Base-by-base conservation (phyloP, 2,113 vertebrate species). In the Mungos mungo region DNA sequence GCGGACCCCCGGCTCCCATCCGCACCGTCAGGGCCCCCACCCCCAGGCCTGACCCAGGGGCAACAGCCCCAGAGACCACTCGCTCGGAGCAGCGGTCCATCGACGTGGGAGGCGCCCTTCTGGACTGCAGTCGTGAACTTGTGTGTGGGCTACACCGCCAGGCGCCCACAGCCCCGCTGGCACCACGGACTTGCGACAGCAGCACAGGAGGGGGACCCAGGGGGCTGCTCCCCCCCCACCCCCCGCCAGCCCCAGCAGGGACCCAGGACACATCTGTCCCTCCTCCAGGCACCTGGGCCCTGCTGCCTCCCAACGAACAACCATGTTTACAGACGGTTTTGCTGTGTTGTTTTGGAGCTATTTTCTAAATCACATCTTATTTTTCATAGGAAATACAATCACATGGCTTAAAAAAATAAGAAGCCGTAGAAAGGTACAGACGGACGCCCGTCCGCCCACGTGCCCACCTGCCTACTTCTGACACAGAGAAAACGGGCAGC, bases 291-390 rank as follows among this genome's bases (percentile, higher is more conserved):
- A 38, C 0, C 19, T 15, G 14, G 52, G 45, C 15, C 29, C 35
- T 27, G 31, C 54, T 3, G 2, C 12, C 38, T 65, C 79, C 25
- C 4, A 23, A 35, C 0, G 1, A 50, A 25, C 1, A 4, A 9
- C 23, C 29, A 2, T 3, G 15, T 29, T 41, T 7, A 38, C 11
- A 50, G 29, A n/a, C 9, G 4, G 27, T 25, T 23, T 11, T 10
- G 68, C 50, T 38, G n/a, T 29, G n/a, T 25, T 29, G n/a, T 25
- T 88, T 38, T 5, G 31, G 52, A 83, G 57, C 11, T 15, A 50
- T 11, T 81, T 71, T 66, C 65, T 41, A 23, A 68, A 31, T 38
- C 83, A 63, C 4, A 8, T 25, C 68, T 88, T 68, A 14, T 18
- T 77, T 88, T 52, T 81, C 13, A 54, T 6, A 35, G 47, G 25